Evolutionary conservation across 1,140 invertebrate genomes (phyloP).

Genomic region (Zophobas morio): DNA sequence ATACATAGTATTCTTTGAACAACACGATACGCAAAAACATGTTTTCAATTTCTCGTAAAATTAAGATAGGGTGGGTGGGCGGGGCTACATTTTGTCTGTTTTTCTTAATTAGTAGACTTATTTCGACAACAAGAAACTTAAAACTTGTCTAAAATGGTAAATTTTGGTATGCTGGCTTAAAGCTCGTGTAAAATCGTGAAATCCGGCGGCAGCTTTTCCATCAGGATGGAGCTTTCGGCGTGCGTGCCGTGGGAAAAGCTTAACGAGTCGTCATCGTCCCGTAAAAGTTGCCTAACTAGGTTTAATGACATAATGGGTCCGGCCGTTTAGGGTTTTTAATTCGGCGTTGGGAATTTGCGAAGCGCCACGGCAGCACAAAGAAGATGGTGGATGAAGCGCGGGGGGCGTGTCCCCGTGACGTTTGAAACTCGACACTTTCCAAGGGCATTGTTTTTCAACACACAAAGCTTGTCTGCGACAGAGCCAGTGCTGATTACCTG

Average conservation of each 20-base stretch:
- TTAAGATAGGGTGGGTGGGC: no score
- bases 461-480: slow-evolving; percentile 44
- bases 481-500: slow-evolving; percentile 50
- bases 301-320: slow-evolving; percentile 19
- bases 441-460: slow-evolving; percentile 50
- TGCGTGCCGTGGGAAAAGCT: slow-evolving; percentile 2
- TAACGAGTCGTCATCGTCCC: slow-evolving; percentile 5
- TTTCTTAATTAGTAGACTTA: not conserved
- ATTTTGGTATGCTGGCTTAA: not conserved
- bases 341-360: slow-evolving; percentile 31
- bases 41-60: not conserved
- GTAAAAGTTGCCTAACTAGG: slow-evolving; percentile 8
- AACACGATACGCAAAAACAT: no score
- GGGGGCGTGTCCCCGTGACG: slow-evolving; percentile 25
- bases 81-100: no score
- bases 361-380: slow-evolving; percentile 15
- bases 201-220: no score
- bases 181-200: not conserved
- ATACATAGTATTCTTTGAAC: no score
- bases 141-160: no score
- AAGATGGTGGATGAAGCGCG: slow-evolving; percentile 25
- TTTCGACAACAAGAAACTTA: not conserved
- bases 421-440: slow-evolving; percentile 54
- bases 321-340: slow-evolving; percentile 34
- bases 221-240: not conserved